Evolutionary conservation across 2,888 invertebrate species (phyloP), one percentile per base, ranked within the genome.

Genomic region (Pseudococcus longispinus): DNA sequence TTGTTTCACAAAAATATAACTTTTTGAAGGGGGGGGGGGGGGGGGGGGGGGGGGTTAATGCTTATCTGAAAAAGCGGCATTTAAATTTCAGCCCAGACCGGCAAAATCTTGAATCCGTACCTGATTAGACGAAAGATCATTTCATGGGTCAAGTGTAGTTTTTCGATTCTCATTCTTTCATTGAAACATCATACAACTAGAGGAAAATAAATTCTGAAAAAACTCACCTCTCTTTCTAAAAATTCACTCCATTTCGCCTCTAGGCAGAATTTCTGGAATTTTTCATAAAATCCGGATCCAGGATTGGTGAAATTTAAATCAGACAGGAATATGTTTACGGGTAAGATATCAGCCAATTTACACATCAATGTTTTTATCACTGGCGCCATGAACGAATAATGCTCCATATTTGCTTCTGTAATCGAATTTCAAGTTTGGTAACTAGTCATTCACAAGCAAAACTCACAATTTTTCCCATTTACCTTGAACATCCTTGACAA

Each of bases 351-450:
- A 32, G 90, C 90, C 11, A 91, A 90, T 89, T 93, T 93, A 88
- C 93, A 93, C 74, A 94, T 90, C 60, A 94, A 89, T 0, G 93
- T 93, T 89, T 93, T 93, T 91, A 94, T 91, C 18, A 93, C 92
- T 0, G 93, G 93, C 90, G 93, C 92, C 32, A 93, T 90, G 89
- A 93, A 93, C 3, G 93, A 92, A 90, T 93, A 93, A 89, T 93
- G 93, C 88, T 93, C 93, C 11, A 92, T 91, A 88, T 92, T 91
- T 15, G 91, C 91, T 89, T 91, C 92, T 92, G 88, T 3, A 89
- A 89, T 60, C 6, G n/a, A 23, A 60, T 23, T 60, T n/a, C 2
- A 11, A 60, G 32, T 37, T 32, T 23, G 55, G 20, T 4, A 20
- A 23, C 37, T 9, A 23, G 6, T 5, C 8, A 37, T 11, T 26